Base-by-base conservation (phyloP, 2,797 vertebrate species). In the Clarias fuscus region DNA sequence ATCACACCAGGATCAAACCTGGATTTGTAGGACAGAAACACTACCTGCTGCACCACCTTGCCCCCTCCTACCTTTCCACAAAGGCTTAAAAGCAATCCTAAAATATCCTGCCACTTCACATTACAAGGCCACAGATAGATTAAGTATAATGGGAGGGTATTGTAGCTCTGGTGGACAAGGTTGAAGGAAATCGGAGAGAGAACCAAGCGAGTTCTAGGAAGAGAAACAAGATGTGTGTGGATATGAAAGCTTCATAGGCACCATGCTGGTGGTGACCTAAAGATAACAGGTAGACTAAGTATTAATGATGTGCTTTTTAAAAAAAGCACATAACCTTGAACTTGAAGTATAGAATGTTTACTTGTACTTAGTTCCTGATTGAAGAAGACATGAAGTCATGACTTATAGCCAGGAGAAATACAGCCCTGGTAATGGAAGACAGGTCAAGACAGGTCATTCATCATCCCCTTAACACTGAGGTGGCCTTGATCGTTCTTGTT, bases 51-150 rank as follows among this genome's bases (percentile, higher is more conserved):
- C 40, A 81, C 37, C 24, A 48, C 78, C 59, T 22, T 64, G 14
- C 77, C 3, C 22, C 20, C 22, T 64, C 33, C 33, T n/a, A 27
- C 61, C 7, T 48, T 65, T 20, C 37, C 78, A 65, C 48, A 15
- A 81, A 43, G 62, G 61, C 61, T 65, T 30, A 48, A 81, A 80
- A 94, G 95, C 92, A 92, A 93, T 89, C 90, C 92, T 84, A 84
- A 90, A 93, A 93, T 92, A 75, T 90, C 91, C 93, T 94, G 94
- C 94, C 95, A 86, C 82, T 81, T 94, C 90, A 71, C 88, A 93
- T 95, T 94, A 95, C 90, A 87, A 71, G 22, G 56, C 89, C 83
- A 80, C 2, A 5, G 37, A 90, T 92, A 90, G 89, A 87, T 90
- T 89, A 91, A 48, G 90, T 10, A 89, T 87, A 82, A 53, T 85